These are phyloP conservation scores for Psammodynastes pulverulentus DNA, from an alignment of 2,113 vertebrate genomes.

Conservation along the genomic window DNA sequence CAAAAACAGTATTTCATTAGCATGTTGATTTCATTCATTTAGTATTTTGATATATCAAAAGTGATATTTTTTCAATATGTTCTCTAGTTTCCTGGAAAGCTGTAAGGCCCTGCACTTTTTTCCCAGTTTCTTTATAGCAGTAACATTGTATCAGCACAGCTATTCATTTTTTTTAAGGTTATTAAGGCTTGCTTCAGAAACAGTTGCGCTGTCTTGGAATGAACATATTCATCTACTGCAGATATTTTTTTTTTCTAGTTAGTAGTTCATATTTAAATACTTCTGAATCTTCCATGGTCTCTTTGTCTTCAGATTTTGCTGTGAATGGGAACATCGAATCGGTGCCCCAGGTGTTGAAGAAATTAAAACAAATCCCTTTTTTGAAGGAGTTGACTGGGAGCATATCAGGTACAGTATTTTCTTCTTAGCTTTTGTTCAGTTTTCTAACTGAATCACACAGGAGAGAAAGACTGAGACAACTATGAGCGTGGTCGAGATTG, in stretches of 20 bases:
- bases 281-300: slow-evolving; percentile 50
- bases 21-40: not conserved
- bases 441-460: not conserved
- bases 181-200: not conserved
- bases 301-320: slow-evolving; percentile 89
- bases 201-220: not conserved
- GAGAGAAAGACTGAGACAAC: not conserved
- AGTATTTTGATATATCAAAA: not conserved
- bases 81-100: not conserved
- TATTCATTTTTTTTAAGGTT: not conserved
- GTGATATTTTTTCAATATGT: not conserved
- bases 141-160: not conserved
- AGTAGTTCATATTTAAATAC: not conserved
- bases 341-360: slow-evolving; percentile 90
- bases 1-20: not conserved
- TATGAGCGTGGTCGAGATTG: not conserved
- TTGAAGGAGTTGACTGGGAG: slow-evolving; percentile 98
- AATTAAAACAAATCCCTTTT: slow-evolving; percentile 94
- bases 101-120: not conserved
- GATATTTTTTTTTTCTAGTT: not conserved
- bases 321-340: slow-evolving; percentile 93
- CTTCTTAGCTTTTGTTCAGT: slow-evolving; percentile 14
- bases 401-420: slow-evolving; percentile 87
- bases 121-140: not conserved
- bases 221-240: not conserved